These are phyloP conservation scores for Herpailurus yagouaroundi DNA, from an alignment of 2,113 vertebrate species.

Conservation along the genomic window DNA sequence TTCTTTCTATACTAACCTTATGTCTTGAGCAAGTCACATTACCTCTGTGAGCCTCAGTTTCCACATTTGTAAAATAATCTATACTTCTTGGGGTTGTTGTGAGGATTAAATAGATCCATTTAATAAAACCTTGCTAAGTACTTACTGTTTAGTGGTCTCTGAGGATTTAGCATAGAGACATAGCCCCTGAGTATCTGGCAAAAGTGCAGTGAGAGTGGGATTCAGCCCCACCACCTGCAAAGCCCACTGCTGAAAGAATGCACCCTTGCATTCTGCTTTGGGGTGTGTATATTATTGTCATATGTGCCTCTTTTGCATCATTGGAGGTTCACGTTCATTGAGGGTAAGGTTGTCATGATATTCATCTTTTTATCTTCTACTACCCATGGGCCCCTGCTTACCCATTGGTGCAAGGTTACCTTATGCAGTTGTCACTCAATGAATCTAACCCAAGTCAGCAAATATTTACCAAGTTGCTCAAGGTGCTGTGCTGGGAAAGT, in stretches of 20 bases:
- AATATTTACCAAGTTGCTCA: constrained; percentile 61
- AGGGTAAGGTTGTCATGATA: not conserved
- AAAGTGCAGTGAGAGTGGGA: not conserved
- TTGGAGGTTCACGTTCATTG: constrained; percentile 8
- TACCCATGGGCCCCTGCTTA: not conserved
- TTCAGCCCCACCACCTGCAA: not conserved
- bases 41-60: constrained; percentile 7
- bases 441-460: constrained; percentile 39
- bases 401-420: not conserved
- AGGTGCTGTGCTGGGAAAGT: not conserved
- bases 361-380: not conserved
- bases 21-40: constrained; percentile 4
- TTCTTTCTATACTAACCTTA: constrained; percentile 17
- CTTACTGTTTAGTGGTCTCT: not conserved
- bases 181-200: not conserved
- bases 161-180: not conserved
- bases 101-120: constrained; percentile 6
- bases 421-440: not conserved
- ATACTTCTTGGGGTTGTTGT: not conserved
- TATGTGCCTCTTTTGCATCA: not conserved
- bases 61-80: constrained; percentile 19
- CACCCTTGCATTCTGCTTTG: not conserved
- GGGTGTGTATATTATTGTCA: not conserved
- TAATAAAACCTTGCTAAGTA: not conserved
- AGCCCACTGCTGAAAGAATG: not conserved